A percentile compares a stretch with the other conserved stretches of the same genome.
Conservation (phyloP, 2,888 invertebrate genomes). For the Doris montereyensis region DNA sequence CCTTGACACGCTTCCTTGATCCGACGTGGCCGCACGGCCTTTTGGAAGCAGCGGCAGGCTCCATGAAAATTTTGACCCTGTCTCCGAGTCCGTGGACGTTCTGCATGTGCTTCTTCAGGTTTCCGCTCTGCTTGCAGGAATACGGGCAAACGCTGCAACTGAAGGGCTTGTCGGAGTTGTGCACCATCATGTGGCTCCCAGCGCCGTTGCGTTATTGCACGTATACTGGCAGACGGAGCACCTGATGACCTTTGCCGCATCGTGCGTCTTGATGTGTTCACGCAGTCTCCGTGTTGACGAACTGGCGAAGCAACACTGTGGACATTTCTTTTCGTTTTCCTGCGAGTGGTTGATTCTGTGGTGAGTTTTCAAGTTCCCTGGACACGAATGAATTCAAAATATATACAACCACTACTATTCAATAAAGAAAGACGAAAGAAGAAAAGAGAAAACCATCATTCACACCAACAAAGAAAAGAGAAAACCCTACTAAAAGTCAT, state of each 20-base stretch:
- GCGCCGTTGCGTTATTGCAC: conserved; percentile 57
- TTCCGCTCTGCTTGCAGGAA: conserved; percentile 60
- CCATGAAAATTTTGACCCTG: background rate
- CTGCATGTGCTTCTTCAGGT: conserved; percentile 64
- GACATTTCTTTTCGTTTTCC: conserved; percentile 62
- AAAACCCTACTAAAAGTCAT: too few species aligned
- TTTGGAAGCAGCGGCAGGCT: background rate
- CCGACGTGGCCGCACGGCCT: background rate
- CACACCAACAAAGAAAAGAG: too few species aligned
- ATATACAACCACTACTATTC: too few species aligned
- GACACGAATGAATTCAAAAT: background rate
- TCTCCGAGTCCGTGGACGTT: conserved; percentile 60
- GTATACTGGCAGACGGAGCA: conserved; percentile 63
- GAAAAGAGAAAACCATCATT: too few species aligned
- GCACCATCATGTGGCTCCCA: conserved; percentile 62
- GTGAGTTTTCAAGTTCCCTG: conserved; percentile 72
- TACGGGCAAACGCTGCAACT: conserved; percentile 66
- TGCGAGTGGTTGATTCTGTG: conserved; percentile 67
- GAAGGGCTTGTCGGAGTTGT: conserved; percentile 59
- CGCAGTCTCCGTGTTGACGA: conserved; percentile 65
- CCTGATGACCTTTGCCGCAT: conserved; percentile 33
- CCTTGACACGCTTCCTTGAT: background rate
- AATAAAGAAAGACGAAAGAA: too few species aligned
- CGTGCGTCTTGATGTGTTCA: conserved; percentile 67
- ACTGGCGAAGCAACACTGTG: conserved; percentile 64